phyloP scores from a whole-genome alignment of 2,797 vertebrate genomes.

The Rhinoraja longicauda region DNA sequence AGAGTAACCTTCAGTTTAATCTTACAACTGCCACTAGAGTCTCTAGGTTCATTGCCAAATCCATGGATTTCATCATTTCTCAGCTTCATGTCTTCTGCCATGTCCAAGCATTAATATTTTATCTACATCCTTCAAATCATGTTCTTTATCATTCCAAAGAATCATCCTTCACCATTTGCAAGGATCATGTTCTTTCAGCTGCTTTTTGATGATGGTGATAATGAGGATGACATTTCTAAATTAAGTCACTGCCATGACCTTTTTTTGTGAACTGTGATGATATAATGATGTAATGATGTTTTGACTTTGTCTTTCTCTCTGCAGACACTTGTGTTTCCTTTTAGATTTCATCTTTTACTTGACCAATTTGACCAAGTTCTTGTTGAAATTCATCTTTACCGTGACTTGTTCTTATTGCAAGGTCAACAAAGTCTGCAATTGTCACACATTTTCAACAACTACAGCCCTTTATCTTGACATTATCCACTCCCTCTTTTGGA shows the following conservation, averaged over 20 bases:
- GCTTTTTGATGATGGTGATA: constrained; percentile 37
- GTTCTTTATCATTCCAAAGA: constrained; percentile 33
- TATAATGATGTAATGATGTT: constrained; percentile 26
- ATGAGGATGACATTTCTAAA: constrained; percentile 39
- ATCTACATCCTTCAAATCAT: constrained; percentile 7
- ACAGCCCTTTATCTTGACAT: not conserved
- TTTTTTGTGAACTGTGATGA: constrained; percentile 37
- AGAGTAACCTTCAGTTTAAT: not conserved
- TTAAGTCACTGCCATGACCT: constrained; percentile 31
- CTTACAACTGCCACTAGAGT: not conserved
- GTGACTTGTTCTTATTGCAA: constrained; percentile 12
- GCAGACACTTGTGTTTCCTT: constrained; percentile 32
- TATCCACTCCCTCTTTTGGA: constrained; percentile 6
- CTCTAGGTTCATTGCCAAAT: constrained; percentile 23
- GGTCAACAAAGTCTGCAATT: not conserved
- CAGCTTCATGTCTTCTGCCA: constrained; percentile 37
- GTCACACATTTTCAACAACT: not conserved
- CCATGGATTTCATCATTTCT: constrained; percentile 17
- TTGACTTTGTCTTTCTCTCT: constrained; percentile 36
- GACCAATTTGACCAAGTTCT: constrained; percentile 35
- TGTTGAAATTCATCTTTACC: constrained; percentile 33
- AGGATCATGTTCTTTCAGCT: constrained; percentile 25
- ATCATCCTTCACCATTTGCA: constrained; percentile 33
- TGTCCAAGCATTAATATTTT: constrained; percentile 17
- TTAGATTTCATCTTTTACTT: constrained; percentile 26